Conservation (phyloP, 2,113 vertebrate species). For the Pollachius pollachius region DNA sequence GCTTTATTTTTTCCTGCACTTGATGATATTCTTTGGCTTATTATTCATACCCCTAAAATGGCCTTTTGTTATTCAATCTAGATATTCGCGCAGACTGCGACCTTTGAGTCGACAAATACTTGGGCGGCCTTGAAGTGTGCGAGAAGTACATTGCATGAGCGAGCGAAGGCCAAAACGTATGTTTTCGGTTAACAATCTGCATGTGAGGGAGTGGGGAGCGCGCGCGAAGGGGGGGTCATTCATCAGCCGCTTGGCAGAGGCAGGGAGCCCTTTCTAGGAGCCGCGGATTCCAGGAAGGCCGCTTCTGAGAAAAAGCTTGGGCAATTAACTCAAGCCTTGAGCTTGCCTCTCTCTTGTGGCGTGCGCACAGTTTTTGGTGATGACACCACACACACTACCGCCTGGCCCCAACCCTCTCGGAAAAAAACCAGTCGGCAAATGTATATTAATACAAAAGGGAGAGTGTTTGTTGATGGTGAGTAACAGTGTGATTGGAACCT, state of each 20-base stretch:
- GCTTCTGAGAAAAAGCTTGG: conserved; percentile 77
- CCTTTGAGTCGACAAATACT: conserved; percentile 45
- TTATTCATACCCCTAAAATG: conserved; percentile 1
- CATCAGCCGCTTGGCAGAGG: conserved; percentile 75
- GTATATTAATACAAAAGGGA: no score
- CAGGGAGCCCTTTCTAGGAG: conserved; percentile 76
- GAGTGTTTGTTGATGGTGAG: no score
- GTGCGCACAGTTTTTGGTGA: no score
- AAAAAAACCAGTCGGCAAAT: no score
- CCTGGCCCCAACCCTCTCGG: no score
- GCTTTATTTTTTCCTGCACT: background rate
- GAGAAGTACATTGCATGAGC: conserved; percentile 26
- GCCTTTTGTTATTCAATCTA: conserved; percentile 39
- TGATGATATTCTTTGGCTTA: conserved; percentile 7
- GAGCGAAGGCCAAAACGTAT: conserved; percentile 36
- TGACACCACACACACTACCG: no score
- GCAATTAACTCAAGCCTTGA: conserved; percentile 80
- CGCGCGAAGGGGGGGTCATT: conserved; percentile 63
- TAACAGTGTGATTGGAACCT: background rate
- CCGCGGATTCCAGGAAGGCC: conserved; percentile 69
- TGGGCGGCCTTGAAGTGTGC: conserved; percentile 42
- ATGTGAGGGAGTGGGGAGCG: conserved; percentile 63
- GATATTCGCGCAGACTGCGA: conserved; percentile 34
- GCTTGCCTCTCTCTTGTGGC: conserved; percentile 41
- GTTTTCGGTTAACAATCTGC: conserved; percentile 58